phyloP scores from a whole-genome alignment of 2,113 vertebrate genomes.

The Eulacestoma nigropectus region DNA sequence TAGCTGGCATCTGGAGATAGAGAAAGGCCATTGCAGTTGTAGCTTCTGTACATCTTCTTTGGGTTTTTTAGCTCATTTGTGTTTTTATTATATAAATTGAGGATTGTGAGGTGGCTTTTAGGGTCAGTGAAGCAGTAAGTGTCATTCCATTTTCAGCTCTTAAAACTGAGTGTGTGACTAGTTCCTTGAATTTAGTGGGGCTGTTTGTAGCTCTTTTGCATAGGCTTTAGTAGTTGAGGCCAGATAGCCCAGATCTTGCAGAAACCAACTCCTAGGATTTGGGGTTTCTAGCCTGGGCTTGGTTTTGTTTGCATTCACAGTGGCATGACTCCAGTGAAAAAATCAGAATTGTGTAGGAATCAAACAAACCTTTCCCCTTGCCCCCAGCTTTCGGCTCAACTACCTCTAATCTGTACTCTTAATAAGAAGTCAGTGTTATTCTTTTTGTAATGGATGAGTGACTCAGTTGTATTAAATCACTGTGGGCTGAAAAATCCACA shows the following conservation, averaged over 20 bases:
- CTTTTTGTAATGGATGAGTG: neutral
- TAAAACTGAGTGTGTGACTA: neutral
- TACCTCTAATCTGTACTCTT: neutral
- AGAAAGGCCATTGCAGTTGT: neutral
- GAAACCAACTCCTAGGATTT: neutral
- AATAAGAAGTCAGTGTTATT: neutral
- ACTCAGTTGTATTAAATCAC: constrained; percentile 5
- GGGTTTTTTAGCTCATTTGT: neutral
- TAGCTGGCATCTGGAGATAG: neutral
- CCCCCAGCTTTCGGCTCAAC: neutral
- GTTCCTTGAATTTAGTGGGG: neutral
- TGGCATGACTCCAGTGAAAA: neutral
- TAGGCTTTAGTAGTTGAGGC: neutral
- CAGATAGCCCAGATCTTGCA: neutral
- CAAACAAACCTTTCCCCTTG: neutral
- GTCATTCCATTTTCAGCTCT: neutral
- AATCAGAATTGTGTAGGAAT: neutral
- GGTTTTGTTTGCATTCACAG: neutral
- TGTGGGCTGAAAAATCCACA: neutral
- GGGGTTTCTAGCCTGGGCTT: neutral
- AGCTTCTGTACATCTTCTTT: neutral
- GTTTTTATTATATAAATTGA: neutral
- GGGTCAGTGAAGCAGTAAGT: neutral
- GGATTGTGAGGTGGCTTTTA: neutral
- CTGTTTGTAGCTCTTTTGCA: neutral